Evolutionary conservation across 2,113 vertebrate species (phyloP).

Genomic region (Alaudala cheleensis): DNA sequence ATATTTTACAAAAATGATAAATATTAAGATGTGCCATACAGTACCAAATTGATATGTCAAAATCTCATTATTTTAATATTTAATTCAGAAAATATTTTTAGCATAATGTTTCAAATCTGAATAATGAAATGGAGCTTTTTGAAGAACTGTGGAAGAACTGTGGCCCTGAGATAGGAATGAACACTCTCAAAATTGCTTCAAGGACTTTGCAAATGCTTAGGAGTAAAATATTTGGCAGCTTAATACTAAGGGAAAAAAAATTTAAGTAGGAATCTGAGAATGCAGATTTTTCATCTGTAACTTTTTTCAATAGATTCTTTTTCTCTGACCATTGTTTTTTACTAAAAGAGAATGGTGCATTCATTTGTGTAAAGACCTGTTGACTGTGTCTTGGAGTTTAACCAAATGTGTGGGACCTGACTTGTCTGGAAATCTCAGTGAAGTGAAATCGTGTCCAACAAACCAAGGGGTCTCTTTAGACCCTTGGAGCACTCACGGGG

Average conservation of each 20-base stretch:
- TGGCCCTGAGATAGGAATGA: neutral
- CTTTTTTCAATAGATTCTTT: neutral
- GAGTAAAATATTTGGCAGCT: neutral
- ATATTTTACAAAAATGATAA: neutral
- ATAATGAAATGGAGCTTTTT: neutral
- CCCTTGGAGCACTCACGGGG: neutral
- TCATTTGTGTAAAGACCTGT: neutral
- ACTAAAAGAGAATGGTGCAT: neutral
- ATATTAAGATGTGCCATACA: neutral
- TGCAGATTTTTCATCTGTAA: neutral
- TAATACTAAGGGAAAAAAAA: rapidly evolving
- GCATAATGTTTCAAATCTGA: neutral
- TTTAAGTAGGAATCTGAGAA: neutral
- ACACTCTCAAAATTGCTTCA: neutral
- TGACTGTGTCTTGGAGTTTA: neutral
- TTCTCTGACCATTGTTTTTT: neutral
- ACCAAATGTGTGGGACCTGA: neutral
- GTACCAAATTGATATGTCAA: neutral
- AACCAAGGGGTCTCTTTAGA: neutral
- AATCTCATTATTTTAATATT: neutral
- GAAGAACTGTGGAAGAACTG: neutral
- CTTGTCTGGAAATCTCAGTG: neutral
- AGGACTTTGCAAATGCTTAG: neutral
- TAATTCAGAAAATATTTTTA: neutral
- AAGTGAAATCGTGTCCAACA: neutral